A percentile compares a stretch with the other conserved stretches of the same genome.
Evolutionary conservation across 37 sponge, comb jelly and placozoan genomes (phyloP).

Genomic region (Trichoplax adhaerens): DNA sequence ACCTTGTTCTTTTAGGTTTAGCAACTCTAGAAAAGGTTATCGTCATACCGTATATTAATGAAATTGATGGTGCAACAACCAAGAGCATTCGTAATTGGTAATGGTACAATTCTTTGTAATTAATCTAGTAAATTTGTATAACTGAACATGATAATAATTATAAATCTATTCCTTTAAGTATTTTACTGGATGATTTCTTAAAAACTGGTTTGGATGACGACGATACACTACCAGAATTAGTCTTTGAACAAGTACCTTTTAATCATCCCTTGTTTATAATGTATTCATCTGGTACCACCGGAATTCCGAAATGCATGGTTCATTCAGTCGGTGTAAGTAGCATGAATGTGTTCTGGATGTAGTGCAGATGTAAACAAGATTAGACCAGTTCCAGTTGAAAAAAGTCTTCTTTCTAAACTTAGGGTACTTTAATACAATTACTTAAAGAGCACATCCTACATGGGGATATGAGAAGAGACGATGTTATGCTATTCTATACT

Average conservation of each 20-base stretch:
- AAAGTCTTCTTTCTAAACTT: background rate
- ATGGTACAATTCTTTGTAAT: too few relatives aligned
- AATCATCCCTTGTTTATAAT: conserved; percentile 96
- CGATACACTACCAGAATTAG: conserved; percentile 3
- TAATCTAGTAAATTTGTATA: too few relatives aligned
- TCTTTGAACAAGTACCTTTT: conserved; percentile 88
- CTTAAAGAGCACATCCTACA: conserved; percentile 91
- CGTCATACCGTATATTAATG: conserved; percentile 27
- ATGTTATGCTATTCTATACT: conserved; percentile 83
- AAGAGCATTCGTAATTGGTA: too few relatives aligned
- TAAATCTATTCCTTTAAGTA: conserved; percentile 11
- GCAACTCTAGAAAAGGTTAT: conserved; percentile 64
- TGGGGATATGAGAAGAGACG: conserved; percentile 61
- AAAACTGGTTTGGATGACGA: background rate
- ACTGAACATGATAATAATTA: too few relatives aligned
- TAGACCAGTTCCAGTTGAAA: background rate
- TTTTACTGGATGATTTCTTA: conserved; percentile 48
- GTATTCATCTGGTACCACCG: conserved; percentile 96
- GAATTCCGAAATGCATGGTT: conserved; percentile 96
- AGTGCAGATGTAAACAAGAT: background rate
- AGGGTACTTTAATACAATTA: conserved; percentile 94
- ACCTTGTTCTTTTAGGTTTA: conserved; percentile 14
- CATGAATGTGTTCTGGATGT: background rate
- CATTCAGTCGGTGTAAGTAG: conserved; percentile 88
- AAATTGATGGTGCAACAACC: too few relatives aligned